Evolutionary conservation across 2,888 invertebrate species (phyloP), one percentile per base, ranked within the genome.

Genomic region (Serrognathus titanus): DNA sequence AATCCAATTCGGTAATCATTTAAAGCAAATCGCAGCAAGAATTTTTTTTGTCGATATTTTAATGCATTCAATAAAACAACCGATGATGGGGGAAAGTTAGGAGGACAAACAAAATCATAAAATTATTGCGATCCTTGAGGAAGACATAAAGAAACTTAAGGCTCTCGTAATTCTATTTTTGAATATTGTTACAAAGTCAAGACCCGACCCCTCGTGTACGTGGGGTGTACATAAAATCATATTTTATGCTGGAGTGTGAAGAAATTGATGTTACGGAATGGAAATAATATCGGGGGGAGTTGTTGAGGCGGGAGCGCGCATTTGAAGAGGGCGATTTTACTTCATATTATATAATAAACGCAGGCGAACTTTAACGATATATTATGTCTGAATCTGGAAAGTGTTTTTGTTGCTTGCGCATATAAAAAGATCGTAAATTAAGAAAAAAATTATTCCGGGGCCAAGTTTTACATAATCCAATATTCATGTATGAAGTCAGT

Each of bases 211-310:
- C 69, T 67, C 66, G 66, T 68, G 70, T 66, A 63, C 64, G 67
- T 63, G 58, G 68, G 66, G 71, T 68, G 69, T 71, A 70, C 71
- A 69, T 73, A 74, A 74, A 74, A 74, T 75, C 72, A 71, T 72
- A 74, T 74, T 75, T 74, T 71, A 70, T 66, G 67, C 66, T 65
- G 61, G 67, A 59, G 70, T 69, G 68, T 68, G 70, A 72, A 70
- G 71, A 68, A 75, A 75, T 74, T 74, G 75, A 75, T 75, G 75
- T 75, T 69, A 72, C 69, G 73, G 74, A 75, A 75, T 75, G 74
- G 75, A 74, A 73, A 71, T 73, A 73, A 70, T 74, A 73, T 73
- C 68, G 69, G 69, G 71, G 69, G 64, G 64, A 65, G 68, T 71
- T 72, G 72, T 72, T 69, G 70, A 64, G 71, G 70, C 71, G 71